Evolutionary conservation across 2,888 invertebrate species (phyloP), one percentile per base, ranked within the genome.

Genomic region (Thereva nobilitata): DNA sequence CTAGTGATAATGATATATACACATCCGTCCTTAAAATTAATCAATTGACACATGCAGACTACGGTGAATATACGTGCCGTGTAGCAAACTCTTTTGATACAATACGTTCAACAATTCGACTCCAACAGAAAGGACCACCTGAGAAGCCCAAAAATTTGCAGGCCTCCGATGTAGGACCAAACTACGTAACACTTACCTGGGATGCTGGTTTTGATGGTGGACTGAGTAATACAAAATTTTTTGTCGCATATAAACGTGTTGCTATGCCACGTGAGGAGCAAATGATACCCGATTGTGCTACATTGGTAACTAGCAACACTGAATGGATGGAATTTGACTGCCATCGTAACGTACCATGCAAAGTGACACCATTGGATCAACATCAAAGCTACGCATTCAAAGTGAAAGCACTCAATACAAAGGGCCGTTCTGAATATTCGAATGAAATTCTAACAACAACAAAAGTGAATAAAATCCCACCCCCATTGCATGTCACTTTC

Each of bases 151-250:
- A 86, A 4, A 86, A 88, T 68, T 79, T 94, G 35, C 84, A 86
- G 3, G 87, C 90, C 7, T 84, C 89, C 67, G 89, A 89, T 75
- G 86, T 90, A 0, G 93, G 93, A 0, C 89, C 90, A 9, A 90
- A 89, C 66, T 91, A 86, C 75, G 91, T 94, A 0, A 88, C 91
- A 0, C 82, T 95, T 23, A 85, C 86, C 67, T 95, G 95, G 95
- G 91, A 92, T 75, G 88, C 92, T 0, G 95, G 95, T 0, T 96
- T 95, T 77, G 92, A 95, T 78, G 95, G 95, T 0, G 95, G 95
- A 0, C 81, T 93, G 64, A 86, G 88, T 55, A 92, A 89, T 74
- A 95, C 94, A 0, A 93, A 93, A 76, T 93, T 92, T 81, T 92
- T 92, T 75, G 90, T 93, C n/a, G 87, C 89, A 41, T 93, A 92